Conservation (phyloP, 2,888 invertebrate species). For the Agonopterix heracliana region DNA sequence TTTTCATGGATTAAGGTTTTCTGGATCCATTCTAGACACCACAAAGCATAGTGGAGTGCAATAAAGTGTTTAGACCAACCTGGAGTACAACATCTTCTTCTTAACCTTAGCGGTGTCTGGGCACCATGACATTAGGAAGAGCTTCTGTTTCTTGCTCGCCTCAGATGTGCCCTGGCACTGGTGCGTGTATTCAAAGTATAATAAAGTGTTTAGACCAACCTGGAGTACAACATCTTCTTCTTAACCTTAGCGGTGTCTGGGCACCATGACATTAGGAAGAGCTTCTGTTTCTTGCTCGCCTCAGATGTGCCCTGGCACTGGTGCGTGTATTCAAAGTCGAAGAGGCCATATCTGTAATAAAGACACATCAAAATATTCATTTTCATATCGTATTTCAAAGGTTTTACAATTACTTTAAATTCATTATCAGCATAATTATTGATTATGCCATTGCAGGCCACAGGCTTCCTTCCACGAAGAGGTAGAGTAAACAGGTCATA, state of each 20-base stretch:
- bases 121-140: conserved; percentile 99
- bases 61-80: conserved; percentile 39
- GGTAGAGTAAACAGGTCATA: too few species aligned
- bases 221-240: conserved; percentile 91
- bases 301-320: conserved; percentile 98
- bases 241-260: conserved; percentile 97
- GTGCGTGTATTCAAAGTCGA: conserved; percentile 98
- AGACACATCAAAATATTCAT: neutral
- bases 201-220: conserved; percentile 39
- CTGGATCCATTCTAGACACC: too few species aligned
- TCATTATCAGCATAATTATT: too few species aligned
- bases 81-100: conserved; percentile 91
- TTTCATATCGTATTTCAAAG: neutral
- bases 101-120: conserved; percentile 97
- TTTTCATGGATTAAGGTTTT: too few species aligned
- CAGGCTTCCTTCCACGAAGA: too few species aligned
- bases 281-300: conserved; percentile 97
- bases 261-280: conserved; percentile 99
- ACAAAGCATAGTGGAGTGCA: too few species aligned
- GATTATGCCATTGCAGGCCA: too few species aligned
- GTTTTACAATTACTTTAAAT: too few species aligned
- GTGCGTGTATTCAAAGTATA: conserved; percentile 93
- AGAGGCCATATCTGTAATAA: conserved; percentile 88
- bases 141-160: conserved; percentile 97
- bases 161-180: conserved; percentile 98